Base-by-base conservation (phyloP, 2,888 invertebrate species). In the Drosophila neutralis region DNA sequence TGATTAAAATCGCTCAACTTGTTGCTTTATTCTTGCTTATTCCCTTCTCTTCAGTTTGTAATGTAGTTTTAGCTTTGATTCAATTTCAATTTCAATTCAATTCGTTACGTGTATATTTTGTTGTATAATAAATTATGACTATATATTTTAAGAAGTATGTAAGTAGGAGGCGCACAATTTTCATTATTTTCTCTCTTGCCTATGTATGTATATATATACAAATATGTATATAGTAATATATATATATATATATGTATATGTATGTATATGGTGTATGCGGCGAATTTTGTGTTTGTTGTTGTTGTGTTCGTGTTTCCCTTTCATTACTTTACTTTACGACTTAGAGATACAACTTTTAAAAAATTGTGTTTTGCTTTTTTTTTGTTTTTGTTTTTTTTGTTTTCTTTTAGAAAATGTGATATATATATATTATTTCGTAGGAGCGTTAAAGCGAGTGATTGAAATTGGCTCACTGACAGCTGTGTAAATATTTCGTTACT, bases 51-150 rank as follows among this genome's bases (percentile, higher is more conserved):
- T 42, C 15, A 36, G n/a, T 38, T 60, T 66, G 52, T 63, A 2
- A 21, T 40, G 31, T 72, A 29, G 61, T 56, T 57, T 54, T 66
- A 7, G 29, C 52, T 29, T 45, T 56, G 56, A 27, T 73, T 59
- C 66, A 29, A 36, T 29, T 29, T 59, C 66, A 29, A 36, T 29
- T 29, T 29, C 29, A 29, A 29, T 29, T 73, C 69, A 67, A 72
- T 73, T 45, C 45, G 45, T 24, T 74, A 73, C 69, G 78, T 82
- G 71, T 77, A 79, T 77, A 75, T 67, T 73, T 83, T 79, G 63
- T 78, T 76, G 78, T 80, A 81, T 77, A 81, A 82, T 82, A 82
- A 82, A 82, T 82, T 82, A 82, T 82, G 77, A 77, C 82, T 82
- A 82, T 79, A 70, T 78, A 67, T 78, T 57, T 76, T 78, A 72